phyloP scores from a whole-genome alignment of 2,888 invertebrate genomes.

The Rhogogaster chlorosoma region DNA sequence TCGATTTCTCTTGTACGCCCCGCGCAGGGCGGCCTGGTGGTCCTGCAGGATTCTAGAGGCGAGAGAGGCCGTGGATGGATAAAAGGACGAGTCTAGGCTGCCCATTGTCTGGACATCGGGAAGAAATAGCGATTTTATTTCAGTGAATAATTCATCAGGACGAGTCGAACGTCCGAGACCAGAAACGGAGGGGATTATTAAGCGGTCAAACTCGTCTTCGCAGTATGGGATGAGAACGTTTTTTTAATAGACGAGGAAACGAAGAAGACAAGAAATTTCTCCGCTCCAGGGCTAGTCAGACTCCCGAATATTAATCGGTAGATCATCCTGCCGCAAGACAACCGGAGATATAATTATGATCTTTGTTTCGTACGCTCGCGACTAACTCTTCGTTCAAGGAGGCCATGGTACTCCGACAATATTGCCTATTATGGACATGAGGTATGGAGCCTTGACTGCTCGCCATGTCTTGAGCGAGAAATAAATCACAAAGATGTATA shows the following conservation, averaged over 20 bases:
- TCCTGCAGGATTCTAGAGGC: not conserved
- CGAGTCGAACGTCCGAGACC: slow-evolving; percentile 21
- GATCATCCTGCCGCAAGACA: not conserved
- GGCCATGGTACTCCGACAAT: slow-evolving; percentile 12
- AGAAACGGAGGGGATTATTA: not conserved
- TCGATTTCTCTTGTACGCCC: slow-evolving; percentile 26
- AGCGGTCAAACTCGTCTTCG: slow-evolving; percentile 12
- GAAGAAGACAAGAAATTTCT: not conserved
- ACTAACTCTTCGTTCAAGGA: not conserved
- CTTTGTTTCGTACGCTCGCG: not conserved
- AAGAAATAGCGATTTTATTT: slow-evolving; percentile 13
- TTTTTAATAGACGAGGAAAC: not conserved
- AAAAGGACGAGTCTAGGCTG: slow-evolving; percentile 6
- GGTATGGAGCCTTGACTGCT: slow-evolving; percentile 16
- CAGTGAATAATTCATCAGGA: slow-evolving; percentile 48
- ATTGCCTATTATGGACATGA: slow-evolving; percentile 32
- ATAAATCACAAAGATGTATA: not conserved
- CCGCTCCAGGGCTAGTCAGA: too few relatives aligned
- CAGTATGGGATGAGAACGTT: not conserved
- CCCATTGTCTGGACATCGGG: slow-evolving; percentile 40
- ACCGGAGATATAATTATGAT: not conserved
- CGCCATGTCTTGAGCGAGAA: not conserved
- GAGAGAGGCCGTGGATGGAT: not conserved
- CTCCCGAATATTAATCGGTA: not conserved
- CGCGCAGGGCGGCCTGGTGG: not conserved